Evolutionary conservation across 2,113 vertebrate species (phyloP).

Genomic region (Chlamydotis undulata): DNA sequence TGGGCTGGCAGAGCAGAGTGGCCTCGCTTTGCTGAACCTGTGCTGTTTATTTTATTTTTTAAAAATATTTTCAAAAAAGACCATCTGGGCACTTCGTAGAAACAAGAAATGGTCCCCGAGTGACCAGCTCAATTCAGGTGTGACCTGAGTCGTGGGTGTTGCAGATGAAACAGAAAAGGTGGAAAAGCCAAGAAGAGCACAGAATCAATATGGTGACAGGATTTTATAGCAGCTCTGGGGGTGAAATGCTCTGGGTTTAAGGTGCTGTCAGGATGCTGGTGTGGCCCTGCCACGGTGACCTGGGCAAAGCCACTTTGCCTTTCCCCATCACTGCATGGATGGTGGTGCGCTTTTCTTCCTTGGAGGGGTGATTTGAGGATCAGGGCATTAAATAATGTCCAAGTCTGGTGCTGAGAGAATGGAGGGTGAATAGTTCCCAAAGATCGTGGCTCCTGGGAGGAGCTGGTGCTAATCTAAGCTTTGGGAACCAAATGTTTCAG

Average conservation of each 20-base stretch:
- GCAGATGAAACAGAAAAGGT: background rate
- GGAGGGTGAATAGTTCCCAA: background rate
- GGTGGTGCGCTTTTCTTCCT: background rate
- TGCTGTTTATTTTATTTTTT: background rate
- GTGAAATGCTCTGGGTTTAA: background rate
- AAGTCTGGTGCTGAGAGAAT: background rate
- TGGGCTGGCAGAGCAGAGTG: background rate
- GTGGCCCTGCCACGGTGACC: background rate
- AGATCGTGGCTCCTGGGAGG: background rate
- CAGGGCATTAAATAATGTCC: background rate
- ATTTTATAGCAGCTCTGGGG: background rate
- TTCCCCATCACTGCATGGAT: background rate
- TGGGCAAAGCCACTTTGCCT: background rate
- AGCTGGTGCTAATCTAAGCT: background rate
- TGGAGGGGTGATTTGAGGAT: background rate
- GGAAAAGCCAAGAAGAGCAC: background rate
- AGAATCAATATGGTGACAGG: background rate
- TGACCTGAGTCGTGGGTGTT: background rate
- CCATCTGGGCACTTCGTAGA: background rate
- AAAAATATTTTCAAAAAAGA: background rate
- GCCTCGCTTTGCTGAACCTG: background rate
- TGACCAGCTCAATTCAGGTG: background rate
- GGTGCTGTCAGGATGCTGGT: fast-evolving
- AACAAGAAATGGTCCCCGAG: background rate
- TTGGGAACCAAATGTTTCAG: background rate